Evolutionary conservation across 2,113 vertebrate genomes (phyloP), one percentile per base, ranked within the genome.

Genomic region (Grantiella picta): DNA sequence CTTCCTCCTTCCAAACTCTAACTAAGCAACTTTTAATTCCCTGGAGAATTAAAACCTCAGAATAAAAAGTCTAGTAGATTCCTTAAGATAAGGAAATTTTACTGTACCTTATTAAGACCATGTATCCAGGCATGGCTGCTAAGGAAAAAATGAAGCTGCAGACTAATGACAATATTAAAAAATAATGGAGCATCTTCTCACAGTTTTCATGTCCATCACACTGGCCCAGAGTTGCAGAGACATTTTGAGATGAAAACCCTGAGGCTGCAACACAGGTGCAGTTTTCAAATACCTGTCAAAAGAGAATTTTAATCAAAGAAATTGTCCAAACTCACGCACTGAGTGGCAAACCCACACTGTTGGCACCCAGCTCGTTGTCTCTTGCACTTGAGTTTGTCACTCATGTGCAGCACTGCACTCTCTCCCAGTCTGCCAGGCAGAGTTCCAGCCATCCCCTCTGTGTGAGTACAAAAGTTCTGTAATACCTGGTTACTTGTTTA

Each of bases 31-130:
- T 53, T 79, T 29, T 45, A 61, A 71, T 80, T 80, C 40, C 44
- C 31, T 22, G 4, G 7, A 11, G 36, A 59, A 52, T 27, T 33
- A 22, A 59, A 44, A 18, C 12, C 27, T 85, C 44, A 31, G 31
- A 72, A 86, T 78, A 65, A 84, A 42, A 66, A 69, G 15, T 40
- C 5, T 11, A n/a, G 10, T 17, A 75, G 25, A 5, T 61, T 75
- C 77, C 40, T n/a, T 71, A 68, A 56, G 6, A 36, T 10, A 56
- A 60, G 15, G 38, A 52, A 29, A 57, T 93, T 89, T 79, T 63
- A 64, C 77, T 53, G 36, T 97, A 98, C 98, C 98, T 98, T 93
- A 99, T 96, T 47, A 98, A 95, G 73, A 98, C 97, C 98, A 98
- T 98, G 61, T 98, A 98, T 12, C 98, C 97, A n/a, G 98, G 98